Percentiles rank a stretch among this genome's conserved stretches.
Conservation (phyloP, 2,113 vertebrate species). For the Neodon shergylaensis region DNA sequence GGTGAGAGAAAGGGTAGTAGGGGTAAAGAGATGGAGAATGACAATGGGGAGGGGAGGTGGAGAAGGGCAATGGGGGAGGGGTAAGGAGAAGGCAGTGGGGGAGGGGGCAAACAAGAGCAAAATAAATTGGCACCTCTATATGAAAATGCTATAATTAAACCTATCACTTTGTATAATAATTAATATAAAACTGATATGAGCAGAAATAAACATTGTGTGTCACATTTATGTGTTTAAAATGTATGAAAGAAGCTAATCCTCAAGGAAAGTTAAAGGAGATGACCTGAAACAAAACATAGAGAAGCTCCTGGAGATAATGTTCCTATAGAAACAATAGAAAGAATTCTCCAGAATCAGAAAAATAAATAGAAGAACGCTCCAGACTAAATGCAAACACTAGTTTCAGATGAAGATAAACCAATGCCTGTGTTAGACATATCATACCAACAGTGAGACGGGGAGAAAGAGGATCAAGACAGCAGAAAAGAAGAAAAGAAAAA, state of each 20-base stretch:
- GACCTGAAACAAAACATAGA: not conserved
- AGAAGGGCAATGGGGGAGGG: too few relatives aligned
- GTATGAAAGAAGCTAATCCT: not conserved
- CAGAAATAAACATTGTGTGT: not conserved
- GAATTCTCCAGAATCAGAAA: constrained; percentile 11
- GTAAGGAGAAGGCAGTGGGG: not conserved
- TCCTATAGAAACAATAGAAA: not conserved
- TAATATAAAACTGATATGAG: not conserved
- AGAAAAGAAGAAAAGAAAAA: not conserved
- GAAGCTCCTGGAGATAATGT: not conserved
- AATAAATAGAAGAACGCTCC: not conserved
- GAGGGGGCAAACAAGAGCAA: not conserved
- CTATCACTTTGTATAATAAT: not conserved
- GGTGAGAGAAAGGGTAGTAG: too few relatives aligned
- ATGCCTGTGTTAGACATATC: not conserved
- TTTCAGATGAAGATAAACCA: not conserved
- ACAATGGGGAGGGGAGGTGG: too few relatives aligned
- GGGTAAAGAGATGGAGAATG: not conserved
- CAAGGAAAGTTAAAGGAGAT: not conserved
- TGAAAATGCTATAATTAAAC: not conserved
- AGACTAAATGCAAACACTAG: not conserved
- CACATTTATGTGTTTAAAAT: not conserved
- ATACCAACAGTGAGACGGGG: not conserved
- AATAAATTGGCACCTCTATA: not conserved
- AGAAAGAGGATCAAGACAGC: not conserved